phyloP scores from a whole-genome alignment of 2,797 vertebrate genomes.

The Odontamblyopus lacepedii region DNA sequence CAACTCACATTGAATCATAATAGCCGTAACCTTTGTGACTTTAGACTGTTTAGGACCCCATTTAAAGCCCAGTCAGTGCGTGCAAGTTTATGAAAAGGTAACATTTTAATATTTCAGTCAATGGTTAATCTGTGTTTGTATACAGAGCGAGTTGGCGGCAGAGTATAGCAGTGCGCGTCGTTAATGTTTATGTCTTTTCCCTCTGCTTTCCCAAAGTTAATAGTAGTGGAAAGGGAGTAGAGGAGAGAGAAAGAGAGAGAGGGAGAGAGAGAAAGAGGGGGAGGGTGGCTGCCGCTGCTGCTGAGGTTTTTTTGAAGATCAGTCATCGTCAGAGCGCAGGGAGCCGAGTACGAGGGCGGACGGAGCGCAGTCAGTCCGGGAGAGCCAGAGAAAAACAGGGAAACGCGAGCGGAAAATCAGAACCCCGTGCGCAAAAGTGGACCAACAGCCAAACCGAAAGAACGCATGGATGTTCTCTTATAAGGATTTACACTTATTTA shows the following conservation, averaged over 20 bases:
- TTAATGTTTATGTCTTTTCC: conserved; percentile 61
- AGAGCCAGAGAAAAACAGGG: conserved; percentile 28
- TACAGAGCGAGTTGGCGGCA: conserved; percentile 25
- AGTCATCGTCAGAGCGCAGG: conserved; percentile 72
- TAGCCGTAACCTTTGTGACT: background rate
- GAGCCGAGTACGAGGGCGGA: conserved; percentile 65
- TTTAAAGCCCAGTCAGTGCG: background rate
- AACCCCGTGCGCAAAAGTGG: conserved; percentile 63
- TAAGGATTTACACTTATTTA: conserved; percentile 56
- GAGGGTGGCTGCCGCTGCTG: conserved; percentile 42
- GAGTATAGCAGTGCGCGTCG: conserved; percentile 30
- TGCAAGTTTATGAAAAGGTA: background rate
- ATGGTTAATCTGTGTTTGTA: conserved; percentile 36
- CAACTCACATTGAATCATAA: background rate
- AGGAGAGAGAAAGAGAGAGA: conserved; percentile 40
- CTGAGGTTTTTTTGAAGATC: conserved; percentile 71
- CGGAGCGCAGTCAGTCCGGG: conserved; percentile 6
- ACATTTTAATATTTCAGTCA: background rate
- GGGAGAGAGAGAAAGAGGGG: conserved; percentile 45
- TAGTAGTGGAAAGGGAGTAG: conserved; percentile 52
- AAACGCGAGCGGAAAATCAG: conserved; percentile 62
- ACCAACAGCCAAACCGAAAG: conserved; percentile 37
- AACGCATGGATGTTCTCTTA: conserved; percentile 42
- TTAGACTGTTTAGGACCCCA: background rate
- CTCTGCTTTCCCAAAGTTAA: conserved; percentile 67